phyloP scores from a whole-genome alignment of 1,140 invertebrate species.

The Drosophila prosaltans region DNA sequence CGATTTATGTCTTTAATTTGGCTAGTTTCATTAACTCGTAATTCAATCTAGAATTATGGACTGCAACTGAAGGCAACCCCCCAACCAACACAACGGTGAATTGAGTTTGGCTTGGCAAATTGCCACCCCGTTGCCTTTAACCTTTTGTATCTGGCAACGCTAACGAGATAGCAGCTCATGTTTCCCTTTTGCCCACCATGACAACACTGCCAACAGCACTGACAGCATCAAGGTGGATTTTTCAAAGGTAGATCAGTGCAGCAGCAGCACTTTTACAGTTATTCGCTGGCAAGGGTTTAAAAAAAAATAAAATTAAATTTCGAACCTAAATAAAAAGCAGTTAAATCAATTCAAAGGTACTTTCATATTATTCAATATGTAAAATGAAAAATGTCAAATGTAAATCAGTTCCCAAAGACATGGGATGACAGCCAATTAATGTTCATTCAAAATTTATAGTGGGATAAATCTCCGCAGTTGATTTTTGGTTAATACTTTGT shows the following conservation, averaged over 20 bases:
- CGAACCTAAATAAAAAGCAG: background rate
- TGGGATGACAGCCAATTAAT: conserved; percentile 2
- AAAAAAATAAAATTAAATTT: background rate
- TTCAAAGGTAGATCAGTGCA: conserved; percentile 12
- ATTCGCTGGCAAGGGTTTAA: background rate
- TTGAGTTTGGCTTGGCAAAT: conserved; percentile 51
- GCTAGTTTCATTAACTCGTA: conserved; percentile 37
- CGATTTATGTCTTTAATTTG: background rate
- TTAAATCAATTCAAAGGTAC: background rate
- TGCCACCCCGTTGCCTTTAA: conserved; percentile 27
- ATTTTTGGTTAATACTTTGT: conserved; percentile 4
- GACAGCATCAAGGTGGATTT: conserved; percentile 33
- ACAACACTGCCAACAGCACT: conserved; percentile 30
- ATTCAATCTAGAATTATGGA: conserved; percentile 34
- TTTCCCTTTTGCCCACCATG: conserved; percentile 38
- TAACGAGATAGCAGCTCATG: conserved; percentile 55
- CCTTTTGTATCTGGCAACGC: conserved; percentile 3
- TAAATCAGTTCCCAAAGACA: background rate
- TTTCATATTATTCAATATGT: background rate
- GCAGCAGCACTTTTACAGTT: background rate
- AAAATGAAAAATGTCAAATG: background rate
- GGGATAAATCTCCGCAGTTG: background rate
- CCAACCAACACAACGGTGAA: conserved; percentile 33
- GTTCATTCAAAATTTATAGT: conserved; percentile 6
- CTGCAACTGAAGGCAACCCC: background rate